Conservation (phyloP, 2,113 vertebrate species). For the Eidolon helvum region DNA sequence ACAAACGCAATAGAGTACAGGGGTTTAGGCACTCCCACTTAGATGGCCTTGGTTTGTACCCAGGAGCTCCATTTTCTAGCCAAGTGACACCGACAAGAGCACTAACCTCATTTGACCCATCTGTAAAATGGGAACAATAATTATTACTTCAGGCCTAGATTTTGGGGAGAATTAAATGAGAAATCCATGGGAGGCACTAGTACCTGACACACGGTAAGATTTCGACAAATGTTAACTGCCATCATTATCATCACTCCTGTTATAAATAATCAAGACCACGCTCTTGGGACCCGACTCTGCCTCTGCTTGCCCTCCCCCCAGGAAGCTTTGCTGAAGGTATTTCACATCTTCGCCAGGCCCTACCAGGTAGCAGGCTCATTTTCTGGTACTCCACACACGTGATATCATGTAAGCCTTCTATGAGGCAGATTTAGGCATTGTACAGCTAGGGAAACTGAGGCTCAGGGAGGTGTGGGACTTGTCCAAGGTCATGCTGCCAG, state of each 20-base stretch:
- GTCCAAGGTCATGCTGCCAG: background rate
- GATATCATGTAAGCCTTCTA: accelerated
- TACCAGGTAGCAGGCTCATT: background rate
- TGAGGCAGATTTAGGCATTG: background rate
- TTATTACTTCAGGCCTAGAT: background rate
- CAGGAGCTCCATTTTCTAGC: background rate
- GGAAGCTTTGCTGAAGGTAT: background rate
- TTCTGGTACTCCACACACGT: too few relatives aligned
- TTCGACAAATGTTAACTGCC: background rate
- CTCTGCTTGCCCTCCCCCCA: background rate
- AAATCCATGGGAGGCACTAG: background rate
- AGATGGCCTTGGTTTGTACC: background rate
- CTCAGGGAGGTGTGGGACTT: background rate
- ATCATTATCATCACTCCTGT: accelerated
- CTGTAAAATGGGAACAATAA: background rate
- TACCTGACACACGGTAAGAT: background rate
- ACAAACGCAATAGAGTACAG: accelerated
- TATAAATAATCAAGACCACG: too few relatives aligned
- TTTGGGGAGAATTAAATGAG: background rate
- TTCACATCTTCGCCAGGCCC: background rate
- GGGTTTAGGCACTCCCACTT: too few relatives aligned
- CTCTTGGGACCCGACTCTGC: background rate
- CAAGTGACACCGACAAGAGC: background rate
- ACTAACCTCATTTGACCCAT: background rate
- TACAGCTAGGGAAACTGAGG: background rate